These are phyloP conservation scores for Callitettix versicolor DNA, from an alignment of 1,140 invertebrate genomes.

Conservation along the genomic window DNA sequence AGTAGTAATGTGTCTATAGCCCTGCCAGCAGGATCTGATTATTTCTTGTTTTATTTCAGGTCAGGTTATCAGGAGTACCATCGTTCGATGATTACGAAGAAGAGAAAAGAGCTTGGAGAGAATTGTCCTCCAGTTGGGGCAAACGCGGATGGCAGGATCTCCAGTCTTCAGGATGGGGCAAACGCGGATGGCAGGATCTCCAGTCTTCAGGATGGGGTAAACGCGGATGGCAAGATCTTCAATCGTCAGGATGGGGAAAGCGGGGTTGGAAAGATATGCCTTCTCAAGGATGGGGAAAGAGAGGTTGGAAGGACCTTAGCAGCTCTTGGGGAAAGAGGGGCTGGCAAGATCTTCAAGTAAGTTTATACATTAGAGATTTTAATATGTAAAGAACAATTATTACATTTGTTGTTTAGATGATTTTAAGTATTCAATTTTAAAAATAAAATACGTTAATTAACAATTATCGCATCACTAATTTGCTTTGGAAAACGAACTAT, in stretches of 20 bases:
- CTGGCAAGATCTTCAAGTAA: slow-evolving; percentile 13
- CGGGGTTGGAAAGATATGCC: slow-evolving; percentile 18
- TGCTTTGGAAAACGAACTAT: no score
- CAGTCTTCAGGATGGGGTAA: slow-evolving; percentile 26
- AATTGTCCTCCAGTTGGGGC: slow-evolving; percentile 22
- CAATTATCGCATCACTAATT: no score
- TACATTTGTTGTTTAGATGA: no score
- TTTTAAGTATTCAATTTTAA: no score
- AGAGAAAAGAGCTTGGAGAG: slow-evolving; percentile 20
- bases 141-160: slow-evolving; percentile 27
- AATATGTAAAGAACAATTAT: neutral
- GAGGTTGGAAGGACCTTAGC: slow-evolving; percentile 23
- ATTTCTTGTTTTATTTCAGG: no score
- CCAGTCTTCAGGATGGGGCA: slow-evolving; percentile 23
- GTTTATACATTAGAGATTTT: neutral
- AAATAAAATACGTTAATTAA: no score
- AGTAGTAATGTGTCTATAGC: no score
- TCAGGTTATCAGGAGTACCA: neutral
- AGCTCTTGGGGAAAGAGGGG: slow-evolving; percentile 25
- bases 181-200: slow-evolving; percentile 27
- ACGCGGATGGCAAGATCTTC: slow-evolving; percentile 26
- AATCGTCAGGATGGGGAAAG: slow-evolving; percentile 26
- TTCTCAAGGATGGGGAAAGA: slow-evolving; percentile 23
- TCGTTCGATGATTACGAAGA: slow-evolving; percentile 16
- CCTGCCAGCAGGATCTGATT: no score